Conservation (phyloP, 2,888 invertebrate genomes). For the Morinoia aosen region DNA sequence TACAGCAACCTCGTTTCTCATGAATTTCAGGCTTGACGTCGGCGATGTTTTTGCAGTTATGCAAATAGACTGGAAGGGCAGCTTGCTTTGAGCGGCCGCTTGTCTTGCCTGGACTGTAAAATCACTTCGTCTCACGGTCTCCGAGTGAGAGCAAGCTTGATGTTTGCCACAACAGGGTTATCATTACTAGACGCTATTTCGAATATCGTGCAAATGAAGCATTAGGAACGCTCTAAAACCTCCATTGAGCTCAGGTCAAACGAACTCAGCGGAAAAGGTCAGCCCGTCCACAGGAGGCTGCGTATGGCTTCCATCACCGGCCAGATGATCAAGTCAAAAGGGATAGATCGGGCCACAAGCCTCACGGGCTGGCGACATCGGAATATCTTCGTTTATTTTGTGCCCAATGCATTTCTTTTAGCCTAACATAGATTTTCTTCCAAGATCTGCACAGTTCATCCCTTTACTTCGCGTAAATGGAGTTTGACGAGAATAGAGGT, state of each 20-base stretch:
- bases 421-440: too few relatives aligned
- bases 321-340: neutral
- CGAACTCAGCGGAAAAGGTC: neutral
- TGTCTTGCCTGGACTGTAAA: neutral
- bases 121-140: slow-evolving; percentile 28
- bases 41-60: slow-evolving; percentile 14
- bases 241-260: slow-evolving; percentile 15
- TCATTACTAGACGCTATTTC: neutral
- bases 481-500: too few relatives aligned
- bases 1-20: neutral
- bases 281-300: neutral
- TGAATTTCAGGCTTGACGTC: neutral
- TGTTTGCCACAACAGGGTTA: slow-evolving; percentile 26
- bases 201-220: slow-evolving; percentile 26
- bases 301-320: neutral
- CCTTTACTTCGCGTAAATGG: too few relatives aligned
- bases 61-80: slow-evolving; percentile 13
- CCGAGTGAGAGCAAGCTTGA: slow-evolving; percentile 14
- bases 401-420: too few relatives aligned
- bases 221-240: neutral
- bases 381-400: neutral
- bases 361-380: neutral
- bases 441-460: too few relatives aligned
- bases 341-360: neutral
- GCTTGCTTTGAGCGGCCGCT: neutral